Evolutionary conservation across 2,113 vertebrate species (phyloP).

Genomic region (Paracanthobrama guichenoti): DNA sequence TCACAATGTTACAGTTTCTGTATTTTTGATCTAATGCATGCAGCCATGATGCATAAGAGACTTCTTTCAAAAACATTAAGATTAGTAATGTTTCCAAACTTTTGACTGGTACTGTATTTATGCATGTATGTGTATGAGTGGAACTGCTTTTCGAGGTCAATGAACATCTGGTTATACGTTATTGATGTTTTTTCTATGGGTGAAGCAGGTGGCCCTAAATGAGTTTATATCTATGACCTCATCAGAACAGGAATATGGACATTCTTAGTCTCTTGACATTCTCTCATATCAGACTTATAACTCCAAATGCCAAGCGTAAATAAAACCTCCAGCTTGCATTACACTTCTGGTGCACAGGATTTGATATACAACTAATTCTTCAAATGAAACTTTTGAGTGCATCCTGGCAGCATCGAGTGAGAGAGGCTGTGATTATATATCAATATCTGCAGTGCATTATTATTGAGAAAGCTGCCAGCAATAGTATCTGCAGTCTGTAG

Average conservation of each 20-base stretch:
- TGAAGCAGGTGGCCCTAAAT: conserved; percentile 15
- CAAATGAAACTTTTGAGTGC: conserved; percentile 23
- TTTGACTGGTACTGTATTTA: too few species aligned
- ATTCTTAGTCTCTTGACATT: neutral
- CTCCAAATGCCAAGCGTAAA: conserved; percentile 29
- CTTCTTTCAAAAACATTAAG: too few species aligned
- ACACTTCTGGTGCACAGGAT: neutral
- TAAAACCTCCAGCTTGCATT: conserved; percentile 19
- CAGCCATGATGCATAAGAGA: too few species aligned
- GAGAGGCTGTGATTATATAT: conserved; percentile 17
- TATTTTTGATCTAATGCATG: too few species aligned
- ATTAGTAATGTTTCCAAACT: too few species aligned
- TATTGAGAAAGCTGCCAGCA: conserved; percentile 14
- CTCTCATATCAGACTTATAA: conserved; percentile 23
- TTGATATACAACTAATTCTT: conserved; percentile 25
- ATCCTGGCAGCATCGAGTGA: neutral
- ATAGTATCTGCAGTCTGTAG: neutral
- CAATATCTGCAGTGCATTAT: conserved; percentile 26
- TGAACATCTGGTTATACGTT: too few species aligned
- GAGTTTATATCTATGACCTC: neutral
- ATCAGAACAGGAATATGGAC: neutral
- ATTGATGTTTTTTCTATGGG: neutral
- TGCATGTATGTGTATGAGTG: neutral
- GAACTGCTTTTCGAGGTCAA: too few species aligned
- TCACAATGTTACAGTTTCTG: too few species aligned